Conservation (phyloP, 2,113 vertebrate species). For the Myiozetetes cayanensis region DNA sequence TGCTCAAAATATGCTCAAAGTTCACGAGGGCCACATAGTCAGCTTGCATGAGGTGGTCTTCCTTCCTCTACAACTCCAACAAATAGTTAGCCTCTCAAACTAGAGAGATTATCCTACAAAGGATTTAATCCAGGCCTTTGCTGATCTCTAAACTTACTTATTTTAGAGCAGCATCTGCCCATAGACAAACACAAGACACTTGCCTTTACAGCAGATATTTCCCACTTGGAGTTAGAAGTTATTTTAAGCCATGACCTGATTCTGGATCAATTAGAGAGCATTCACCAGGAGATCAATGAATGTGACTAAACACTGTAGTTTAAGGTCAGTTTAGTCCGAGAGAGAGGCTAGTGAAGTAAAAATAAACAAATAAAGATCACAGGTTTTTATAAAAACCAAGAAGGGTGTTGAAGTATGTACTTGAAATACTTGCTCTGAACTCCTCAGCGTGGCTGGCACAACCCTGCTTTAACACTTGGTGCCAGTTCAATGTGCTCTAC, state of each 20-base stretch:
- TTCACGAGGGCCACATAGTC: not conserved
- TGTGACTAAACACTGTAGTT: not conserved
- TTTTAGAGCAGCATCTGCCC: not conserved
- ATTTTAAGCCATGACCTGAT: not conserved
- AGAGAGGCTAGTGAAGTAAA: not conserved
- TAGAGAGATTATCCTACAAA: not conserved
- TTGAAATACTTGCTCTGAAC: conserved; percentile 15
- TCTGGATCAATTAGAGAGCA: not conserved
- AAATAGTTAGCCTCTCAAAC: not conserved
- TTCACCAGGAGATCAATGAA: not conserved
- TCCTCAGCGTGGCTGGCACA: not conserved
- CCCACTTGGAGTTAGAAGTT: not conserved
- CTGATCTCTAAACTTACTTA: not conserved
- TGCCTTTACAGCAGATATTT: not conserved
- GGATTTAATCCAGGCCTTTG: not conserved
- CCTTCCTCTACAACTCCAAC: not conserved
- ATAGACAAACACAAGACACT: not conserved
- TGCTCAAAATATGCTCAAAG: not conserved
- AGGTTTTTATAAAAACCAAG: not conserved
- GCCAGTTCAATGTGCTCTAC: not conserved
- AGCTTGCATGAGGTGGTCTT: not conserved
- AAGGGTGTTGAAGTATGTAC: not conserved
- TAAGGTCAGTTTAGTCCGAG: conserved; percentile 38
- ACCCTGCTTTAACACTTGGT: not conserved
- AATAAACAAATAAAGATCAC: not conserved